A percentile compares a stretch with the other conserved stretches of the same genome.
Evolutionary conservation across 2,113 vertebrate genomes (phyloP).

Genomic region (Corvus cornix): DNA sequence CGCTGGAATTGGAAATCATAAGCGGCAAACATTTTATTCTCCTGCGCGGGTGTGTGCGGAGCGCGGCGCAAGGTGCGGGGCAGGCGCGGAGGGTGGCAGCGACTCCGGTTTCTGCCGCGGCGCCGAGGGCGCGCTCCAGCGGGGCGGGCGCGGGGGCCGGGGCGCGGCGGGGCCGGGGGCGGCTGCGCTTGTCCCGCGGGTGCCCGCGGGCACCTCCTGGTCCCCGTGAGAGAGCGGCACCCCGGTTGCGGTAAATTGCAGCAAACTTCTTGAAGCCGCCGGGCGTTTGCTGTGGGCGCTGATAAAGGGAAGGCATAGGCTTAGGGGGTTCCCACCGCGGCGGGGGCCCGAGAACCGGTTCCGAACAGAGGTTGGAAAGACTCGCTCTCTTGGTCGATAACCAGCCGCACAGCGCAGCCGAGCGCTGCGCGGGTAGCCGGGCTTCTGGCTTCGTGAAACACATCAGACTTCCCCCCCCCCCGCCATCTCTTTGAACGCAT

Average conservation of each 20-base stretch:
- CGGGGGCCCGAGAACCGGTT: neutral
- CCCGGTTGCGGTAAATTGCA: neutral
- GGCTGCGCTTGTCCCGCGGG: neutral
- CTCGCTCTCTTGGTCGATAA: neutral
- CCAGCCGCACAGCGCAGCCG: neutral
- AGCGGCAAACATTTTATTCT: conserved; percentile 48
- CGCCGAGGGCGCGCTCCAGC: neutral
- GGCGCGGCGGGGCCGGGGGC: neutral
- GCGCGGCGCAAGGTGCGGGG: conserved; percentile 29
- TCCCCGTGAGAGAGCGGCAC: neutral
- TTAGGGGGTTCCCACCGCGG: neutral
- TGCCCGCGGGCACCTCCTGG: neutral
- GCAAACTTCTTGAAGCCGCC: neutral
- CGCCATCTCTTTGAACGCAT: neutral
- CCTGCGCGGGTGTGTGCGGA: neutral
- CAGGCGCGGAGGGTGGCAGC: neutral
- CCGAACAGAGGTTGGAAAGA: neutral
- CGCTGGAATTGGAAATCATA: conserved; percentile 55
- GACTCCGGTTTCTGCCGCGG: neutral
- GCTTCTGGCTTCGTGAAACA: neutral
- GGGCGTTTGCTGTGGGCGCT: neutral
- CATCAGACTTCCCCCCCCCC: neutral
- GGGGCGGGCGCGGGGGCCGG: neutral
- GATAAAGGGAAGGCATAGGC: neutral
- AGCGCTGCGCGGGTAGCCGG: neutral